Base-by-base conservation (phyloP, 2,113 vertebrate species). In the Muscicapa adusta region DNA sequence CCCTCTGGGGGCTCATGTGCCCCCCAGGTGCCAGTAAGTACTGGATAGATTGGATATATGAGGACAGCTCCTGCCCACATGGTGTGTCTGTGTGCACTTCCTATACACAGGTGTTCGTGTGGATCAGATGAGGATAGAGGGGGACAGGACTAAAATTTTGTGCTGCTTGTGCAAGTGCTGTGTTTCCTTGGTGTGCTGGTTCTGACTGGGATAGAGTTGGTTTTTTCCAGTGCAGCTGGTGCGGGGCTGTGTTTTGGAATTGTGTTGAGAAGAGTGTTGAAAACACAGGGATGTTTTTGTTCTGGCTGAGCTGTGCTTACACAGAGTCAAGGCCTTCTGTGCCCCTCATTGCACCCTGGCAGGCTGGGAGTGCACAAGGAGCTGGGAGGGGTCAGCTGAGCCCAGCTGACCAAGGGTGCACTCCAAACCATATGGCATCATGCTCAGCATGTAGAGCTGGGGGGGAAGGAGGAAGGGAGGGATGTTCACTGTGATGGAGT, bases 91-190 rank as follows among this genome's bases (percentile, higher is more conserved):
- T n/a, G 16, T 10, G 15, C 16, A 22, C 8, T 82, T 38, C 50
- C 45, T 34, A 23, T 34, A 4, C 5, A 28, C 4, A 22, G 24
- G 5, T 11, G 24, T 63, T 43, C 0, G 1, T 17, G 34, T 18
- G 25, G n/a, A 12, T 43, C 54, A 58, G 38, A 43, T 38, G 13
- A 14, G 40, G 40, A 26, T 17, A 26, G 45, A 56, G 13, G 2
- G 4, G 4, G 19, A 62, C 24, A 48, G 14, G 25, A 45, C n/a
- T 31, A 19, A 61, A 66, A 24, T 24, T 50, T 48, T 5, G 18
- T 70, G 33, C 34, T 56, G 25, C 14, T 23, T 50, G 45, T 78
- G 45, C 4, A 4, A 77, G 70, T 45, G 48, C 45, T 38, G 38
- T 34, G 43, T 43, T 63, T 83, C 26, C 48, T 73, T 12, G 3